Base-by-base conservation (phyloP, 2,888 invertebrate genomes). In the Hartigia nigra region DNA sequence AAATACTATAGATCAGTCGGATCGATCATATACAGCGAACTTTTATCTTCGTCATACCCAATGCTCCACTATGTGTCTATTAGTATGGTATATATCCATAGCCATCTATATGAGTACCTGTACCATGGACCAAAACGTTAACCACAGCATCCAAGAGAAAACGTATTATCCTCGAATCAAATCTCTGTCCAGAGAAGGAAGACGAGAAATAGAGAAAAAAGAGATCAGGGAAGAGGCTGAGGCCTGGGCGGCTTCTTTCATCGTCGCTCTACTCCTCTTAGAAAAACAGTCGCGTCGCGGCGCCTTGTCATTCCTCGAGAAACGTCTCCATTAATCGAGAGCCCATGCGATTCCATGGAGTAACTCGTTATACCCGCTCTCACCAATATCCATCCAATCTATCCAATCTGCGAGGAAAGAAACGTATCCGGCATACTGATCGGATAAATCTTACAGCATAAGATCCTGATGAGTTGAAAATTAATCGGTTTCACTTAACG, bases 221-320 rank as follows among this genome's bases (percentile, higher is more conserved):
- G 14, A 14, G 12, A 4, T 12, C 14, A 23, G 2, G 55, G 9
- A 23, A 23, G 55, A 55, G 55, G 55, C 23, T 23, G 55, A 55
- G 55, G 55, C 23, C 23, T 14, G 23, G 31, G 72, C 86, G 86
- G 86, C 76, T 69, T 79, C 86, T 86, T 86, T 86, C 84, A 86
- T n/a, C 86, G 82, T 83, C 82, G 80, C 79, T 85, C 85, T 83
- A 85, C 82, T 82, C 82, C 80, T 81, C 80, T 85, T 81, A 85
- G 86, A 84, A 86, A 86, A 86, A 85, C 85, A 72, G 72, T 34
- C 70, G 70, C 78, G 75, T 75, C 78, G 78, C 77, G 77, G 77
- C 77, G 77, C 74, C 77, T 77, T 74, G 74, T 74, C 77, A 74
- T 37, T 77, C 77, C 75, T 31, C 55, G 55, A 55, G 69, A 78